A percentile compares a stretch with the other conserved stretches of the same genome.
Conservation (phyloP, 2,888 invertebrate genomes). For the Polydrusus cervinus region DNA sequence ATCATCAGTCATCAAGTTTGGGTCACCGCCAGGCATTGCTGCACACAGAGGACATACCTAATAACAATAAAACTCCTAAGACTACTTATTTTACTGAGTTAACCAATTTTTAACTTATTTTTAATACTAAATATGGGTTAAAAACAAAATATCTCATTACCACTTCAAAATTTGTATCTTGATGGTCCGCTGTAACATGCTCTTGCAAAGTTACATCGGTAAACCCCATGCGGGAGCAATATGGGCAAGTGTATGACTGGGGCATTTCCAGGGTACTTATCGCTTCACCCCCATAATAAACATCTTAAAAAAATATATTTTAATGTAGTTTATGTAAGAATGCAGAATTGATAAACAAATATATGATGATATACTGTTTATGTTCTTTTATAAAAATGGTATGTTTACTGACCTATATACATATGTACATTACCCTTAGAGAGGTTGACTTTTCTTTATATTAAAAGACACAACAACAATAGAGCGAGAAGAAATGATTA, state of each 20-base stretch:
- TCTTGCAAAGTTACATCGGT: slow-evolving; percentile 93
- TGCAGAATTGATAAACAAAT: too few relatives aligned
- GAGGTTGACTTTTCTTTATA: too few relatives aligned
- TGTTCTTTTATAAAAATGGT: too few relatives aligned
- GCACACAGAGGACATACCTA: slow-evolving; percentile 98
- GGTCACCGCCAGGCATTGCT: slow-evolving; percentile 96
- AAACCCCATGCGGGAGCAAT: slow-evolving; percentile 97
- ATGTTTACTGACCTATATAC: too few relatives aligned
- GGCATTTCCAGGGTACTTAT: slow-evolving; percentile 92
- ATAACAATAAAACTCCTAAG: slow-evolving; percentile 59
- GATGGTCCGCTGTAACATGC: slow-evolving; percentile 93
- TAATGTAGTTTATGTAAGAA: neutral
- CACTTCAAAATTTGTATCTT: slow-evolving; percentile 93
- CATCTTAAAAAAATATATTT: slow-evolving; percentile 41
- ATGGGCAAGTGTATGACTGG: slow-evolving; percentile 97
- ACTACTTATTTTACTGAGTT: slow-evolving; percentile 19
- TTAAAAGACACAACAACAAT: too few relatives aligned
- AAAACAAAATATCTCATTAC: slow-evolving; percentile 69
- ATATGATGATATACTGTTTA: too few relatives aligned
- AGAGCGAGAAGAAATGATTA: too few relatives aligned
- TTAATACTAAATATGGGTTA: neutral
- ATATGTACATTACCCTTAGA: too few relatives aligned
- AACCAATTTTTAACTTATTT: neutral
- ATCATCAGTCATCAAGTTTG: slow-evolving; percentile 98
- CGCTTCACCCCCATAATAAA: slow-evolving; percentile 92